Base-by-base conservation (phyloP, 2,797 vertebrate genomes). In the Heliangelus exortis region DNA sequence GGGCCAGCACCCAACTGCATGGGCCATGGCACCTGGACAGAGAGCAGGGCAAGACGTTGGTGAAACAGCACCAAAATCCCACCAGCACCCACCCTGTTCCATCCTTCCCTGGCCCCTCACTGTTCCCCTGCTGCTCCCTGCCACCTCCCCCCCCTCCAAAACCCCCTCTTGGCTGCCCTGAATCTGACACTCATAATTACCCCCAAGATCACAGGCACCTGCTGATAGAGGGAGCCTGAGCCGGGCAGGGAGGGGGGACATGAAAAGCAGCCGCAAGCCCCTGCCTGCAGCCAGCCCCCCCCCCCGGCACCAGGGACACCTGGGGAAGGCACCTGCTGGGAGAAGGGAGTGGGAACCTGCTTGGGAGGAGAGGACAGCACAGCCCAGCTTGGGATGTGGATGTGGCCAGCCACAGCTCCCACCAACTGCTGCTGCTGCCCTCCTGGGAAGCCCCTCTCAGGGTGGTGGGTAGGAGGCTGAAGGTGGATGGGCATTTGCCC, bases 131-230 rank as follows among this genome's bases (percentile, higher is more conserved):
- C 50, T 84, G 22, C 57, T 88, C 55, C 34, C 10, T 51, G 36
- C 26, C 6, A 47, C 26, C 23, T 23, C 21, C 19, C n/a, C 47
- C 33, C 10, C 28, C 58, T 72, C 74, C 65, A 78, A 87, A 78
- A 87, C 72, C 63, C 55, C 16, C 58, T 94, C 67, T 88, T 87
- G 85, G 72, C 87, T 94, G 74, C 61, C 84, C 86, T 11, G 66
- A 84, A 77, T 41, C 29, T 92, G 90, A 94, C 80, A 95, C 50
- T 28, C 2, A 1, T 80, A 61, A 95, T 90, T 72, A 82, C 59
- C 53, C 26, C 43, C 3, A 18, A 87, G 67, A 94, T 84, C 76
- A 85, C 34, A 81, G 80, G 55, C 48, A 78, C 48, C 45, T 87
- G 88, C 54, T 95, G 90, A 92, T 82, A 92, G 80, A 93, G 36